Base-by-base conservation (phyloP, 2,113 vertebrate species). In the Aleadryas rufinucha region DNA sequence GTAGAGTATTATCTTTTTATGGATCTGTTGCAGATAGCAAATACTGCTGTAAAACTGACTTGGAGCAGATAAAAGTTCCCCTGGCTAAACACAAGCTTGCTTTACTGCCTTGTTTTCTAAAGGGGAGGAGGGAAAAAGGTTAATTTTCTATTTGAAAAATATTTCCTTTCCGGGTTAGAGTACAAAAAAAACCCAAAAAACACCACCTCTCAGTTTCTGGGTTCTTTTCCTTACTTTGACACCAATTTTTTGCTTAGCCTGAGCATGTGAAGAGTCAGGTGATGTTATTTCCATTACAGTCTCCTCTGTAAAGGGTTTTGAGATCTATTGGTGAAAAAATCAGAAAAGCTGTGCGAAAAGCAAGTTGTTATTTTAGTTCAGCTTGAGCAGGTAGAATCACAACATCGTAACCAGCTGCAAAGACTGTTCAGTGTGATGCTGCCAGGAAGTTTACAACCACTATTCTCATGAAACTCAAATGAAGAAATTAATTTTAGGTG, bases 61-160 rank as follows among this genome's bases (percentile, higher is more conserved):
- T 47, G 30, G 41, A 89, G 37, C 60, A 87, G 47, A 63, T 87
- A 71, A 91, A 89, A 49, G 11, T 84, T 84, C 35, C 26, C 9
- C 20, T 83, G 63, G 23, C 59, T 71, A 57, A 92, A 83, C 37
- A 65, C 28, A 47, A 84, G 45, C 30, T 60, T 78, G 22, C 78
- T 96, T 95, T 78, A 81, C 72, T 86, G 74, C 76, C 26, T 64
- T 66, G n/a, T n/a, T 87, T 84, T 77, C 60, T 90, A 39, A 70
- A 87, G 10, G 31, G 8, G 10, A 91, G 20, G 75, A 87, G 61
- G 60, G 68, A 50, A 87, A 89, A 96, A 66, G 42, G 30, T 16
- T 81, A 37, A 81, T 68, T 93, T 95, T 89, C 24, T 53, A 16
- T 81, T 84, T 74, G n/a, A 60, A 41, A 78, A 92, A 18, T 68